These are phyloP conservation scores for Scrobipalpa atriplicella DNA, from an alignment of 2,888 invertebrate species.

Conservation along the genomic window DNA sequence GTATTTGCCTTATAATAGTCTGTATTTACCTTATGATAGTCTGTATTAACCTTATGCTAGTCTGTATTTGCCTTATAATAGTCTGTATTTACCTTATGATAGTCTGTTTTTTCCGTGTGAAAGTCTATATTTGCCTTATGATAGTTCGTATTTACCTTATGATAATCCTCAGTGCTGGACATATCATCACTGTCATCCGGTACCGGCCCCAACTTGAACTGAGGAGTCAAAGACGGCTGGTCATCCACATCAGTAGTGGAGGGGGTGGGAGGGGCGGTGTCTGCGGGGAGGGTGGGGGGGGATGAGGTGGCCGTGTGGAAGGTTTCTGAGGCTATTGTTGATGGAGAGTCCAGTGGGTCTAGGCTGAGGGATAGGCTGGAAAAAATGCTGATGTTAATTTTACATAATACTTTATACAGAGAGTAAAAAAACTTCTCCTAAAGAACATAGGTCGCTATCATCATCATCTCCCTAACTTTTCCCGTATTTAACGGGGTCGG, in stretches of 20 bases:
- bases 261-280: slow-evolving; percentile 44
- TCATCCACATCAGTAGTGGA: slow-evolving; percentile 38
- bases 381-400: slow-evolving; percentile 26
- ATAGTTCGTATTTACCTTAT: slow-evolving; percentile 68
- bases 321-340: slow-evolving; percentile 82
- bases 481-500: too few species aligned
- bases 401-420: too few species aligned
- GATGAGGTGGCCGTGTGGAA: slow-evolving; percentile 89
- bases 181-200: slow-evolving; percentile 83
- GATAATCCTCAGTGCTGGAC: slow-evolving; percentile 84
- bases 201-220: slow-evolving; percentile 64
- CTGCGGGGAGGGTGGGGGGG: slow-evolving; percentile 43
- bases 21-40: too few species aligned
- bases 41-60: neutral
- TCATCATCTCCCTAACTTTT: too few species aligned
- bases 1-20: slow-evolving; percentile 75
- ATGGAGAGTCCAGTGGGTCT: slow-evolving; percentile 78
- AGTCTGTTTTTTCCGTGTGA: slow-evolving; percentile 59
- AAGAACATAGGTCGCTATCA: too few species aligned
- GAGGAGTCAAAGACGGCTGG: slow-evolving; percentile 36
- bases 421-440: too few species aligned
- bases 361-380: slow-evolving; percentile 87
- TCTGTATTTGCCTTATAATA: neutral
- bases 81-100: neutral
- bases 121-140: slow-evolving; percentile 70